Evolutionary conservation across 2,113 vertebrate species (phyloP).

Genomic region (Hemiprocne comata): DNA sequence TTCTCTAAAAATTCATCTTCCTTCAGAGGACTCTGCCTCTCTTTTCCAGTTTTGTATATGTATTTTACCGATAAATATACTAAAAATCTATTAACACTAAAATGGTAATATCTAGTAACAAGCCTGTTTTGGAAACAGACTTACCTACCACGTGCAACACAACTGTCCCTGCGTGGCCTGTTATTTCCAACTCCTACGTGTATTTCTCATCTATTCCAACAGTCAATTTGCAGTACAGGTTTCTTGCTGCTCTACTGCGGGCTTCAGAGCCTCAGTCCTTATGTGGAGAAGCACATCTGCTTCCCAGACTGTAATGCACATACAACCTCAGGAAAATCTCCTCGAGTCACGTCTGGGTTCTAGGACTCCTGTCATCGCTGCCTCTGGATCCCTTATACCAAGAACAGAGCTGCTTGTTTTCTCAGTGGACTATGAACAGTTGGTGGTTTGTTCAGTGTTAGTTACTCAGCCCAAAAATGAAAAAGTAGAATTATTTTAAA

Average conservation of each 20-base stretch:
- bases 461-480: not conserved
- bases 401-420: conserved; percentile 45
- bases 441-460: conserved; percentile 8
- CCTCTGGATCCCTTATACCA: not conserved
- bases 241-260: not conserved
- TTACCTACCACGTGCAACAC: not conserved
- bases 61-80: not conserved
- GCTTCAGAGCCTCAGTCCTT: not conserved
- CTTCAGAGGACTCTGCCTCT: not conserved
- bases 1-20: not conserved
- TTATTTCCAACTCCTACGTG: not conserved
- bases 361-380: not conserved
- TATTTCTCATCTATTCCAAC: not conserved
- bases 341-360: not conserved
- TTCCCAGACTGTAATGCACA: not conserved
- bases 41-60: not conserved
- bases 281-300: not conserved
- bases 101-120: not conserved
- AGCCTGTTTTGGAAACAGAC: not conserved
- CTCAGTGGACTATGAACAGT: not conserved
- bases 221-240: not conserved
- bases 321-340: not conserved
- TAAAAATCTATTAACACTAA: not conserved
- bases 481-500: conserved; percentile 39
- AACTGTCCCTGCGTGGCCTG: not conserved